phyloP scores from a whole-genome alignment of 2,888 invertebrate species.

The Bugulina stolonifera region DNA sequence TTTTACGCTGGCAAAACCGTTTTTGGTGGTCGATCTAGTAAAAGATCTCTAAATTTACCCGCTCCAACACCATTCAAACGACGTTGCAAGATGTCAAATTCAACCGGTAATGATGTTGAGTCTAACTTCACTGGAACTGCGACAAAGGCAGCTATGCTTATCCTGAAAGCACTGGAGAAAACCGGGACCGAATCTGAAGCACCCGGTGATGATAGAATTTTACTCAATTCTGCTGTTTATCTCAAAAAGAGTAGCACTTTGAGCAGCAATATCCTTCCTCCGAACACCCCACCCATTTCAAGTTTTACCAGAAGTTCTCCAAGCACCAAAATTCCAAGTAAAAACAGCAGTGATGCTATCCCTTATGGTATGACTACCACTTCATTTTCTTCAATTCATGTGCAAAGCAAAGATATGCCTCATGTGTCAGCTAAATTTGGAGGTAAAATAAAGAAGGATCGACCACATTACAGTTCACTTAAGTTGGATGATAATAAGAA shows the following conservation, averaged over 20 bases:
- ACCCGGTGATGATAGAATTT: no score
- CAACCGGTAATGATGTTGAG: not conserved
- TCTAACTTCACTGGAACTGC: no score
- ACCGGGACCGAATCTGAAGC: not conserved
- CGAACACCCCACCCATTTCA: not conserved
- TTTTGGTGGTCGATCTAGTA: not conserved
- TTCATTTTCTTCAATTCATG: not conserved
- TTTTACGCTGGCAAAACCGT: constrained; percentile 14
- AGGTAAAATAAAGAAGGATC: constrained; percentile 2
- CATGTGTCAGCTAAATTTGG: not conserved
- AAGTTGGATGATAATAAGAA: no score
- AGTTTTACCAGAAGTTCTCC: not conserved
- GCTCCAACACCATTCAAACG: not conserved
- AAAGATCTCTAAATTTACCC: not conserved
- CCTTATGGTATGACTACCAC: not conserved
- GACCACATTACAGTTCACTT: not conserved
- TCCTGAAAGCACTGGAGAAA: not conserved
- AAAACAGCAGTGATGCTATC: not conserved
- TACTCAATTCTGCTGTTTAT: not conserved
- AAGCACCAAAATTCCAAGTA: not conserved
- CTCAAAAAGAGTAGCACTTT: not conserved
- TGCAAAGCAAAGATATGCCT: not conserved
- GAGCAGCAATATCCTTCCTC: not conserved
- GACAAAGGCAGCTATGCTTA: not conserved
- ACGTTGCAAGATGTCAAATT: not conserved